phyloP scores from a whole-genome alignment of 2,113 vertebrate species.

The Rhinichthys klamathensis region DNA sequence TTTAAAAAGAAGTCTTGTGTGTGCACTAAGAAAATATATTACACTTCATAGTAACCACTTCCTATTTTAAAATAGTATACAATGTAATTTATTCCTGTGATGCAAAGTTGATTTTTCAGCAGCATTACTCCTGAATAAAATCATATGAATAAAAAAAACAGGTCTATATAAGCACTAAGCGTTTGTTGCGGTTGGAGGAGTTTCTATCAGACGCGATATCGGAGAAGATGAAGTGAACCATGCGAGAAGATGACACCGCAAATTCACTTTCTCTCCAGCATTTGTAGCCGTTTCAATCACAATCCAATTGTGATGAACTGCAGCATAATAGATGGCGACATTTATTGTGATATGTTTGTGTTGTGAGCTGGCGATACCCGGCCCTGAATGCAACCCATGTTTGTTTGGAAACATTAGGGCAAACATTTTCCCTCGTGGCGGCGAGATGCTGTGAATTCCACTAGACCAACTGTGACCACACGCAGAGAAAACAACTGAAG shows the following conservation, averaged over 20 bases:
- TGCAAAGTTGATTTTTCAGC: not conserved
- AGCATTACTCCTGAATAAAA: not conserved
- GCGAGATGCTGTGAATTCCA: conserved; percentile 6
- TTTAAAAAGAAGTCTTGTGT: not conserved
- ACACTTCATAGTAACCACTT: too few relatives aligned
- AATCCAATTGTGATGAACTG: too few relatives aligned
- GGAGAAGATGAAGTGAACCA: not conserved
- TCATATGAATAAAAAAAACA: not conserved
- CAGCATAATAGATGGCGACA: not conserved
- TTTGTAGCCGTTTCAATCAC: too few relatives aligned
- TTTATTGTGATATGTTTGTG: not conserved
- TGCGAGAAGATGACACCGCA: not conserved
- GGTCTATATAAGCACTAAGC: not conserved
- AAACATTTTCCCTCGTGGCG: not conserved
- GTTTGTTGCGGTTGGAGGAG: not conserved
- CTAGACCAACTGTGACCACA: not conserved
- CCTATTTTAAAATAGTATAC: too few relatives aligned
- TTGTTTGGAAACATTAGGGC: conserved; percentile 1
- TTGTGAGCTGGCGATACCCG: not conserved
- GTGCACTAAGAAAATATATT: not conserved
- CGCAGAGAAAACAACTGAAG: not conserved
- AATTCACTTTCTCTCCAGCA: not conserved
- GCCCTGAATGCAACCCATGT: not conserved
- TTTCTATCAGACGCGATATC: not conserved
- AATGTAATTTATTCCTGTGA: too few relatives aligned